Conservation (phyloP, 2,797 vertebrate genomes). For the Lates japonicus region DNA sequence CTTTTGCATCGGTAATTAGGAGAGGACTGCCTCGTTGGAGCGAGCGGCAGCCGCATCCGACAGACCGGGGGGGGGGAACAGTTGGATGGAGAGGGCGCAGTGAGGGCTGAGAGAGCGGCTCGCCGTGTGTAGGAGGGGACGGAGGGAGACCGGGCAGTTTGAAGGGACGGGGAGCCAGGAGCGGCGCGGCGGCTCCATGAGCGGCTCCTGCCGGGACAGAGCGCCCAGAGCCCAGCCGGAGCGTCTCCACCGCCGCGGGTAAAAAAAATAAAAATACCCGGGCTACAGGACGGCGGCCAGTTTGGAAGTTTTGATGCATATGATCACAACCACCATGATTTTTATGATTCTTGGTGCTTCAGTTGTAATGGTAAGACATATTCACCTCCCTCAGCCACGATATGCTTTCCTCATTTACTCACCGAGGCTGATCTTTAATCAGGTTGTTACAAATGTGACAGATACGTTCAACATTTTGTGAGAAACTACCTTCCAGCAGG, state of each 20-base stretch:
- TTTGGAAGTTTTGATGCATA: conserved; percentile 94
- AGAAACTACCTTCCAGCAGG: conserved; percentile 46
- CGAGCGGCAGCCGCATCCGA: conserved; percentile 72
- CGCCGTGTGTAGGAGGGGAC: conserved; percentile 75
- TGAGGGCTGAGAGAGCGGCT: conserved; percentile 73
- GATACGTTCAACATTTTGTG: conserved; percentile 27
- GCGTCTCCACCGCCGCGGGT: conserved; percentile 84
- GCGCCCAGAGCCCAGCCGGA: conserved; percentile 84
- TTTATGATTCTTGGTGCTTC: conserved; percentile 99
- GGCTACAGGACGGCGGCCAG: conserved; percentile 87
- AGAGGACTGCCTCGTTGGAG: conserved; percentile 70
- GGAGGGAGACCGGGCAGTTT: conserved; percentile 84
- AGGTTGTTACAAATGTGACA: conserved; percentile 28
- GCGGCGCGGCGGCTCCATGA: conserved; percentile 88
- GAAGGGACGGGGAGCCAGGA: conserved; percentile 84
- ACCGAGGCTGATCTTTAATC: conserved; percentile 8
- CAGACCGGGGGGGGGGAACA: conserved; percentile 41
- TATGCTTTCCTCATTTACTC: conserved; percentile 22
- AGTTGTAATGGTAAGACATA: conserved; percentile 96
- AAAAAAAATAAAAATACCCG: conserved; percentile 72
- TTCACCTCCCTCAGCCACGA: conserved; percentile 55
- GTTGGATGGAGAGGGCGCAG: conserved; percentile 84
- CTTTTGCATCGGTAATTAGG: conserved; percentile 76
- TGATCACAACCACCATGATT: conserved; percentile 99
- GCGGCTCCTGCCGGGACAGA: conserved; percentile 84